Evolutionary conservation across 2,888 invertebrate species (phyloP), one percentile per base, ranked within the genome.

Genomic region (Dyspetes luteomarginatus): DNA sequence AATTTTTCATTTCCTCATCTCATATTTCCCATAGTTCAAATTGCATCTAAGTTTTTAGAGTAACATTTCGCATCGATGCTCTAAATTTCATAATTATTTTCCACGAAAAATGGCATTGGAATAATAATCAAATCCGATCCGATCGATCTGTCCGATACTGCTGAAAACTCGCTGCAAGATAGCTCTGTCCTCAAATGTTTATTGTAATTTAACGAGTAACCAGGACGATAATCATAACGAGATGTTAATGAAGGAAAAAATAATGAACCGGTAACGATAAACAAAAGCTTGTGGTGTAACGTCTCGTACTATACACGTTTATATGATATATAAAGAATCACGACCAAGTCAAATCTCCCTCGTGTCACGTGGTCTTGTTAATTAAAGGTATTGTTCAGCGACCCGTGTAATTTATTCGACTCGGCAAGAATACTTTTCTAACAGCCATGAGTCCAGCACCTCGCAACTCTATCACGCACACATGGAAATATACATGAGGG

Each of bases 301-400:
- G n/a, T 48, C 48, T 58, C 48, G 12, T 22, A 4, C 24, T 30
- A n/a, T 56, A 41, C 9, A 45, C 28, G 28, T 50, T 50, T 64
- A 58, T 75, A 58, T 30, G 60, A 12, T 64, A 50, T 60, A 62
- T 60, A 76, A 72, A 80, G 71, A 80, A 76, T 72, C 76, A 76
- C 75, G 71, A 72, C 17, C 43, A 71, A 60, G 65, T 71, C 55
- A 22, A 43, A 58, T 62, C 65, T 76, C 75, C 55, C 62, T 75
- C 48, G 69, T 17, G 48, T 36, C 43, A 58, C 60, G 26, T 22
- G 65, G 67, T 71, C 71, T 75, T 76, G 80, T 80, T 80, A 76
- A 80, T 80, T 80, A 75, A 80, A 74, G 60, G 75, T 76, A 76
- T 80, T 80, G 80, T 80, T 76, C 80, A 76, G 58, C 75, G 76